These are phyloP conservation scores for Protonibea diacanthus DNA, from an alignment of 2,797 vertebrate species.

Conservation along the genomic window DNA sequence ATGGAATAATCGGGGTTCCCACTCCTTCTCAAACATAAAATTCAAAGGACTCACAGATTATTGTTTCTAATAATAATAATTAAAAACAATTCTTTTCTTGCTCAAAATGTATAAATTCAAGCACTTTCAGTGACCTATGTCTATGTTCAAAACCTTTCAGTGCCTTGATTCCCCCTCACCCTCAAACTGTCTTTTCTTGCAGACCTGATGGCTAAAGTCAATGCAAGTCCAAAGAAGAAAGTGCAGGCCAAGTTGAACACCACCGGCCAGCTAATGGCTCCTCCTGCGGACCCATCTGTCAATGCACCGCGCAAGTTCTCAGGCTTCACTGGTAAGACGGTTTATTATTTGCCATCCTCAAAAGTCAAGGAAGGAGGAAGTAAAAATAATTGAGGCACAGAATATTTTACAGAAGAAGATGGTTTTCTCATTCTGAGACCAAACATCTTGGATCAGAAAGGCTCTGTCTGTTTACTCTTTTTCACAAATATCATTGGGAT, in stretches of 20 bases:
- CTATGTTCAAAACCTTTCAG: no score
- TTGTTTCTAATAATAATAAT: no score
- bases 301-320: conserved; percentile 96
- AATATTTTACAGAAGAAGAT: background rate
- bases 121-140: no score
- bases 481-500: background rate
- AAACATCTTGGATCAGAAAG: background rate
- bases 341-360: background rate
- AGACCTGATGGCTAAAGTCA: conserved; percentile 92
- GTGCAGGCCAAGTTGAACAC: conserved; percentile 91
- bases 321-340: conserved; percentile 91
- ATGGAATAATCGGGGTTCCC: no score
- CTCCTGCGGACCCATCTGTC: conserved; percentile 75
- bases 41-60: no score
- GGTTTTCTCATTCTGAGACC: background rate
- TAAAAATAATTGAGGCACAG: background rate
- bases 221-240: conserved; percentile 92
- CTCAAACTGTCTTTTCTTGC: conserved; percentile 23
- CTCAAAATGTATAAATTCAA: no score
- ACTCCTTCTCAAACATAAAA: no score
- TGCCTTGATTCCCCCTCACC: no score
- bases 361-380: background rate
- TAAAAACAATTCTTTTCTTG: no score
- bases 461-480: background rate
- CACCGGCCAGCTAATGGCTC: conserved; percentile 82